These are phyloP conservation scores for Sycobia sp. DNA, from an alignment of 1,140 invertebrate species.

Conservation along the genomic window DNA sequence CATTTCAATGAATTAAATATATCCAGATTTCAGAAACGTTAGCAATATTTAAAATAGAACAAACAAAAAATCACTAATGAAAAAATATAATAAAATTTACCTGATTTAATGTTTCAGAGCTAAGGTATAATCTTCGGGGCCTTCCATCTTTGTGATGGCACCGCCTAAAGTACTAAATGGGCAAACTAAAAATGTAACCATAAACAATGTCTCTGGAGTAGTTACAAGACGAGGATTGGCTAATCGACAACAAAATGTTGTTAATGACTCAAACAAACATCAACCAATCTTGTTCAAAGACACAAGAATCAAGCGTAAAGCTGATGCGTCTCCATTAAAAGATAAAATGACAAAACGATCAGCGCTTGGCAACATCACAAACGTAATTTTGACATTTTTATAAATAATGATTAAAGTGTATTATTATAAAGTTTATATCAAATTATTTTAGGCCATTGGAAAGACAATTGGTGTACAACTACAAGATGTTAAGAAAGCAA, in stretches of 20 bases:
- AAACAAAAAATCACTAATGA: too few relatives aligned
- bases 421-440: neutral
- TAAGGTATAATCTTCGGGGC: too few relatives aligned
- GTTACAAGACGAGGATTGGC: constrained; percentile 51
- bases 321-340: constrained; percentile 60
- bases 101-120: too few relatives aligned
- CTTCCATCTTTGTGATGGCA: too few relatives aligned
- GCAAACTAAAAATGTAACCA: constrained; percentile 56
- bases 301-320: constrained; percentile 60
- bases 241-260: constrained; percentile 56
- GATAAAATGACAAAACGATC: constrained; percentile 67
- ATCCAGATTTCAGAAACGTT: too few relatives aligned
- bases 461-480: constrained; percentile 48
- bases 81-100: too few relatives aligned
- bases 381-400: constrained; percentile 56
- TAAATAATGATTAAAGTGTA: constrained; percentile 4
- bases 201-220: constrained; percentile 53
- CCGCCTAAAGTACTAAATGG: constrained; percentile 63
- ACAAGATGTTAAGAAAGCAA: constrained; percentile 45
- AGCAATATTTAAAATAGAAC: too few relatives aligned
- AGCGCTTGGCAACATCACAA: constrained; percentile 79
- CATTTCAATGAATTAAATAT: too few relatives aligned
- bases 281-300: constrained; percentile 47
- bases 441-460: constrained; percentile 49
- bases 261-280: constrained; percentile 31